Base-by-base conservation (phyloP, 1,140 invertebrate species). In the Ostrea edulis region DNA sequence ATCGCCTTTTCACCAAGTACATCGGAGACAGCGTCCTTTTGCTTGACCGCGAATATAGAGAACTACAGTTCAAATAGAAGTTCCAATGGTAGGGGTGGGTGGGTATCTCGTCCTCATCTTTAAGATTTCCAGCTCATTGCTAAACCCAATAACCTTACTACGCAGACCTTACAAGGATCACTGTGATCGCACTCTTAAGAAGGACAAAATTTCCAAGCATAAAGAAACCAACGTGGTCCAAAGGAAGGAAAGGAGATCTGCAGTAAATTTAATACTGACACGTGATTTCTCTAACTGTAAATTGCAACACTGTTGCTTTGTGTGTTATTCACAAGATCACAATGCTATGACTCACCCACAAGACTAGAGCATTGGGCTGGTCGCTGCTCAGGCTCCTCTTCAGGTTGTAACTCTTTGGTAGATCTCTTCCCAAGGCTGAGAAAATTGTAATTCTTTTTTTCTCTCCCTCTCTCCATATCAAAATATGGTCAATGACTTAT, bases 101-200 rank as follows among this genome's bases (percentile, higher is more conserved):
- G n/a, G n/a, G n/a, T n/a, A n/a, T n/a, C n/a, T n/a, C n/a, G n/a
- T n/a, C n/a, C n/a, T n/a, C n/a, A n/a, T n/a, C n/a, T n/a, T n/a
- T n/a, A n/a, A n/a, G n/a, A n/a, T n/a, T n/a, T 88, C 29, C 87
- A 88, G 54, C 65, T 84, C 14, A 84, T 84, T 20, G 3, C 82
- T 58, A 88, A 88, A 77, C 44, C 20, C 5, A 84, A 88, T n/a
- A 53, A 22, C 51, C 62, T 54, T 0, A 51, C 82, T 20, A 44
- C 14, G 14, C 62, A 88, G 51, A 51, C 51, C 4, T 17, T 87
- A 22, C 82, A 87, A 53, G 86, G 86, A 58, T 22, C 20, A 35
- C 25, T 51, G 22, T 14, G 7, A 58, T 17, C 52, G 14, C 0
- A 52, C 12, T 17, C 81, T n/a, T 82, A 52, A 68, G 65, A 68